Evolutionary conservation across 2,888 invertebrate genomes (phyloP), one percentile per base, ranked within the genome.

Genomic region (Cataglyphis livida): DNA sequence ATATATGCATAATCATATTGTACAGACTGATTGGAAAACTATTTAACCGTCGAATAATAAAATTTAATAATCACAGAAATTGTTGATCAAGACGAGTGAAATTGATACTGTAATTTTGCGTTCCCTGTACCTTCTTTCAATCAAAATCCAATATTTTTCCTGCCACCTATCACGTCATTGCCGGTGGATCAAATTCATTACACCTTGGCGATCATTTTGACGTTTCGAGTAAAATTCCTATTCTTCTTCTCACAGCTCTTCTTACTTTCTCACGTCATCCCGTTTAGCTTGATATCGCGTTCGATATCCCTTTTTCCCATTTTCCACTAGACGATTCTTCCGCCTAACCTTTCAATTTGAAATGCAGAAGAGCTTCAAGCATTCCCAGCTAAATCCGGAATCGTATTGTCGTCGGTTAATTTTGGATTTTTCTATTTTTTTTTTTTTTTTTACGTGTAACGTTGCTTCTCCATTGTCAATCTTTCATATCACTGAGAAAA

Each of bases 311-410:
- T 74, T 86, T 74, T 84, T 79, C 84, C 86, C 83, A 83, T 86
- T 87, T 84, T 84, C 86, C 84, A 79, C 73, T 48, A 76, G 68
- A 38, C 74, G 76, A 84, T 82, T 71, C 85, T 76, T 71, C 70
- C 76, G 70, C 75, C 81, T 61, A 75, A 75, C 66, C 79, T 82
- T 82, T 82, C 83, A 82, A 91, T 91, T 90, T 87, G 85, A 89
- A 90, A 91, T 90, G 86, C 89, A 85, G 84, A 90, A 71, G 81
- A 84, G 84, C 84, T 76, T 82, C 57, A 44, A 62, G 74, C 54
- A 59, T 35, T 81, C 71, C 21, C 62, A 9, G 38, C 57, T 61
- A 81, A 70, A 81, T 85, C 76, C 28, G 57, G 41, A 65, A 66
- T 59, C 62, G 61, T 79, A 64, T 84, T 82, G 82, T 84, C 75